A percentile compares a stretch with the other conserved stretches of the same genome.
Evolutionary conservation across 2,113 vertebrate genomes (phyloP).

Genomic region (Lucifuga dentata): DNA sequence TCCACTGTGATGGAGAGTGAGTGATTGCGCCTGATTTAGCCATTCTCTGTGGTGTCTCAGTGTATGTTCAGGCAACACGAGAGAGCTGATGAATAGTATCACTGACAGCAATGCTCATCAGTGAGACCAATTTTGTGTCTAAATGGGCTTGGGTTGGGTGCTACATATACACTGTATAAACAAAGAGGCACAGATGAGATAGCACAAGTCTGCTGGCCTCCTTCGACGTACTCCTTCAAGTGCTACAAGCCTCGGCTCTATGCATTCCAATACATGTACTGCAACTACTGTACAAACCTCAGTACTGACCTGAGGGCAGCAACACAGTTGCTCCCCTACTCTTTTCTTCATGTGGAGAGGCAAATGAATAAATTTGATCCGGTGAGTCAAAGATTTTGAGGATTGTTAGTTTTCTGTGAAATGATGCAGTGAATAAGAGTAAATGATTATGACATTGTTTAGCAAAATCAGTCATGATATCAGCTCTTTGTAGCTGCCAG

Average conservation of each 20-base stretch:
- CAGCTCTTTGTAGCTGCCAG: conserved; percentile 64
- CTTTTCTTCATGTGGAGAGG: conserved; percentile 16
- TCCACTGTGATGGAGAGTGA: conserved; percentile 62
- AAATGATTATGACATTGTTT: conserved; percentile 48
- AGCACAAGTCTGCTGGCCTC: conserved; percentile 54
- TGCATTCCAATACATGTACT: conserved; percentile 79
- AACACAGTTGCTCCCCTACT: conserved; percentile 29
- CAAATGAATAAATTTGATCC: conserved; percentile 30
- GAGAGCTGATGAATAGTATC: conserved; percentile 57
- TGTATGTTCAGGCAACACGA: conserved; percentile 49
- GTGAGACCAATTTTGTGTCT: conserved; percentile 25
- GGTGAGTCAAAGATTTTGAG: conserved; percentile 25
- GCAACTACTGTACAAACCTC: conserved; percentile 65
- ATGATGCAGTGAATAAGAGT: conserved; percentile 42
- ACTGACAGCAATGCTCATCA: conserved; percentile 51
- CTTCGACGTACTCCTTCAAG: conserved; percentile 43
- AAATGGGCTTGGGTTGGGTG: conserved; percentile 45
- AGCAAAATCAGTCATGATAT: conserved; percentile 65
- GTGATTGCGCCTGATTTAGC: conserved; percentile 68
- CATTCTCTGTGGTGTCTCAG: conserved; percentile 63
- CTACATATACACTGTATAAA: conserved; percentile 52
- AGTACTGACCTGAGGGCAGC: conserved; percentile 48
- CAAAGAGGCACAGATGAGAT: conserved; percentile 58
- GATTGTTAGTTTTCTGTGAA: conserved; percentile 41
- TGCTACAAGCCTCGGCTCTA: conserved; percentile 76